Evolutionary conservation across 2,888 invertebrate genomes (phyloP).

Genomic region (Heliconius ethilla): DNA sequence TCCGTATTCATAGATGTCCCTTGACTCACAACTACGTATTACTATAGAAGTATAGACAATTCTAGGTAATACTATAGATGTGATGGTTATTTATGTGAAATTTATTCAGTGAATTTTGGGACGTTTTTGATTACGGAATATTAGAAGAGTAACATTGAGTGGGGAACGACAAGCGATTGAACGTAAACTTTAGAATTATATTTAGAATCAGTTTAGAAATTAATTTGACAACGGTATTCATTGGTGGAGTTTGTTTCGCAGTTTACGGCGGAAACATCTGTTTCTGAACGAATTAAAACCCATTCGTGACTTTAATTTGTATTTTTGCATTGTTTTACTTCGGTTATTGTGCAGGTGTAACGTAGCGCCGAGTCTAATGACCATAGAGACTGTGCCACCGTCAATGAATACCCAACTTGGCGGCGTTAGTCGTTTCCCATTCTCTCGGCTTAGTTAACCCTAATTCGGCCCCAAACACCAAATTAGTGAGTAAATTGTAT

Average conservation of each 20-base stretch:
- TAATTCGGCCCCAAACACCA: constrained; percentile 75
- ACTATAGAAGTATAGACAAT: neutral
- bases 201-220: constrained; percentile 12
- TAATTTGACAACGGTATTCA: neutral
- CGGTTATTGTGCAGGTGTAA: constrained; percentile 19
- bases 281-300: constrained; percentile 5
- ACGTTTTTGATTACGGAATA: constrained; percentile 18
- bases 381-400: constrained; percentile 15
- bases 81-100: neutral
- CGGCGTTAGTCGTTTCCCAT: constrained; percentile 48
- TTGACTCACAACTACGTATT: constrained; percentile 40
- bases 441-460: constrained; percentile 57
- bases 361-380: constrained; percentile 15
- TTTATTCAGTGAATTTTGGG: neutral
- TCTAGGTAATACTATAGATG: constrained; percentile 9
- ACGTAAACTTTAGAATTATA: constrained; percentile 18
- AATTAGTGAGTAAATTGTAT: constrained; percentile 74
- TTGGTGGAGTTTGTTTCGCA: constrained; percentile 1
- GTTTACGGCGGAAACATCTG: constrained; percentile 8
- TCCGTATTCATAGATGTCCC: constrained; percentile 45
- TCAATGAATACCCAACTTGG: constrained; percentile 21
- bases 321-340: constrained; percentile 14
- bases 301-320: constrained; percentile 7
- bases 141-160: constrained; percentile 32
- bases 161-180: constrained; percentile 37